Evolutionary conservation across 2,113 vertebrate genomes (phyloP).

Genomic region (Nothobranchius furzeri): DNA sequence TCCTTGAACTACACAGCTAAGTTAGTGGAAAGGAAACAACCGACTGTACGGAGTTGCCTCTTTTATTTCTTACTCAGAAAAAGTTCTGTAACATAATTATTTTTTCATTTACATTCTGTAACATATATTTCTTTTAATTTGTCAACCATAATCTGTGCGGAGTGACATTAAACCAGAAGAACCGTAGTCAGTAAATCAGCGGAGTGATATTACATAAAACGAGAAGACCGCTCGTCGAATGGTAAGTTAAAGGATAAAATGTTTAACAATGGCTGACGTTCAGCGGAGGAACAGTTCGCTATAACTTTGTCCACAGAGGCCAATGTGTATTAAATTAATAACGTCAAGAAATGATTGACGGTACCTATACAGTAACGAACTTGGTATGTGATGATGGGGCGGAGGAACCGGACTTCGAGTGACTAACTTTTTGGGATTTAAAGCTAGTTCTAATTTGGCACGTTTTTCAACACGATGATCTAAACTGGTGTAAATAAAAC

Average conservation of each 20-base stretch:
- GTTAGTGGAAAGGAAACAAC: conserved; percentile 4
- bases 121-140: background rate
- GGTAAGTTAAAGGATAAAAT: conserved; percentile 28
- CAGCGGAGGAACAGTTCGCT: background rate
- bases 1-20: background rate
- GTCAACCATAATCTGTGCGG: too few species aligned
- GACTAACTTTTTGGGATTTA: background rate
- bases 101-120: background rate
- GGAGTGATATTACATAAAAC: background rate
- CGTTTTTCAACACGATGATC: too few species aligned
- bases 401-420: conserved; percentile 42
- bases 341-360: conserved; percentile 18
- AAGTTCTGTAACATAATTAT: background rate
- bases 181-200: background rate
- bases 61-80: background rate
- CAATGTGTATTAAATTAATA: background rate
- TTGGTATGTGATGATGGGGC: conserved; percentile 52
- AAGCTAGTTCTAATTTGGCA: background rate
- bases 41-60: background rate
- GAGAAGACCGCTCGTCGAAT: conserved; percentile 2
- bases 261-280: background rate
- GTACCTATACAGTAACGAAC: conserved; percentile 58
- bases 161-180: too few species aligned
- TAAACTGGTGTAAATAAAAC: too few species aligned
- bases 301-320: too few species aligned